These are phyloP conservation scores for Alcedo quadribrachys DNA, from an alignment of 2,797 vertebrate genomes.

Conservation along the genomic window DNA sequence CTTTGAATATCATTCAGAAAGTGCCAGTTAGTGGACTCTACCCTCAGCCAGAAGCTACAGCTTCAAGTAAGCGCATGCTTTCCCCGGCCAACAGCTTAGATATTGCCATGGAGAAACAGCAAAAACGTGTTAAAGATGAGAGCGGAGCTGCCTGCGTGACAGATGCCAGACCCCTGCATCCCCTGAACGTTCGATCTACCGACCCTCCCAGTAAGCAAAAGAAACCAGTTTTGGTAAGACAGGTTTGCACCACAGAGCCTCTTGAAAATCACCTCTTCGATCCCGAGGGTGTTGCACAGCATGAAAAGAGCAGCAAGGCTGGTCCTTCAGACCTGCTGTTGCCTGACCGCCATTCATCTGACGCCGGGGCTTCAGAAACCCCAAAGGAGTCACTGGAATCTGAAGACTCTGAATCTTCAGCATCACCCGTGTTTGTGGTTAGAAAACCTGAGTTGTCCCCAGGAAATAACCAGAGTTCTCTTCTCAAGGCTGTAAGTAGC, in stretches of 20 bases:
- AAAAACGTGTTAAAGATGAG: slow-evolving; percentile 97
- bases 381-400: slow-evolving; percentile 76
- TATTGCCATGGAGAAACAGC: slow-evolving; percentile 99
- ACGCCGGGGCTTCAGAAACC: slow-evolving; percentile 74
- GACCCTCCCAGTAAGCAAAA: slow-evolving; percentile 85
- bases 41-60: slow-evolving; percentile 91
- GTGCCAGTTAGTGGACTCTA: slow-evolving; percentile 87
- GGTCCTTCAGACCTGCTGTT: slow-evolving; percentile 61
- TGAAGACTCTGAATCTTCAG: slow-evolving; percentile 73
- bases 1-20: slow-evolving; percentile 84
- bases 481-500: slow-evolving; percentile 79
- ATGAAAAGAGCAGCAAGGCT: slow-evolving; percentile 67
- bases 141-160: slow-evolving; percentile 89
- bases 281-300: slow-evolving; percentile 79
- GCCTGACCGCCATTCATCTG: slow-evolving; percentile 64
- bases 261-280: slow-evolving; percentile 86
- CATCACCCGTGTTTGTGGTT: slow-evolving; percentile 1
- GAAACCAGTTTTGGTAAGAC: slow-evolving; percentile 92
- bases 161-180: slow-evolving; percentile 82
- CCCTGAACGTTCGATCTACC: slow-evolving; percentile 80
- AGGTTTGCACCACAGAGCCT: slow-evolving; percentile 93
- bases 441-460: slow-evolving; percentile 66
- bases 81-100: slow-evolving; percentile 98
- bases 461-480: slow-evolving; percentile 57
- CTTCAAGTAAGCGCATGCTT: slow-evolving; percentile 98